A percentile compares a stretch with the other conserved stretches of the same genome.
phyloP scores from a whole-genome alignment of 2,888 invertebrate genomes.

The Physocephala rufipes region DNA sequence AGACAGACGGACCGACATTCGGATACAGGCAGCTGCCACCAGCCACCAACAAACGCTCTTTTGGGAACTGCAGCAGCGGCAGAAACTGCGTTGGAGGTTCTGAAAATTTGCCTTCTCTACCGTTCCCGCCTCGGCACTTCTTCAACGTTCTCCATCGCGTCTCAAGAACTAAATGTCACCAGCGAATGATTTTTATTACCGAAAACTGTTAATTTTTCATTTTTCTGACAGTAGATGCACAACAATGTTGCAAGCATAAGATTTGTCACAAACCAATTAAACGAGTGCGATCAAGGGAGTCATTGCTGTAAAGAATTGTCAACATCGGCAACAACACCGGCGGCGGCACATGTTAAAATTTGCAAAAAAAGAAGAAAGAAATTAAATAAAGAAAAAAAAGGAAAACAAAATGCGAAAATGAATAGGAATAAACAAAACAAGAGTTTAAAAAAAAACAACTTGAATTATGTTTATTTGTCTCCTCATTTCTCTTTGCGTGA shows the following conservation, averaged over 20 bases:
- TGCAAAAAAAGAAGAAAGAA: too few relatives aligned
- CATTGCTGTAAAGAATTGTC: conserved; percentile 8
- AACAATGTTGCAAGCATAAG: conserved; percentile 10
- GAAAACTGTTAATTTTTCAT: conserved; percentile 19
- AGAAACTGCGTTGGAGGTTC: conserved; percentile 12
- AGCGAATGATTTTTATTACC: conserved; percentile 14
- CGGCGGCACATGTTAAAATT: too few relatives aligned
- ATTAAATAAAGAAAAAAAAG: too few relatives aligned
- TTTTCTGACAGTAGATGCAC: conserved; percentile 3
- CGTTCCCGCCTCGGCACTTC: too few relatives aligned
- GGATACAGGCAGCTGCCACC: too few relatives aligned
- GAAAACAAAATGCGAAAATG: neutral
- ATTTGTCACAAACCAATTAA: conserved; percentile 8
- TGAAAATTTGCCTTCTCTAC: neutral
- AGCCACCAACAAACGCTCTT: too few relatives aligned
- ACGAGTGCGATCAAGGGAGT: neutral
- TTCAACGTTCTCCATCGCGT: too few relatives aligned
- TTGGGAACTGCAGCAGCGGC: neutral
- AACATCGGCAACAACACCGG: neutral
- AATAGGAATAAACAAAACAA: neutral
- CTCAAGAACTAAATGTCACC: neutral
- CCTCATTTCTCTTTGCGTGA: neutral
- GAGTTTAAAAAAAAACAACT: neutral
- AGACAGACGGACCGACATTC: too few relatives aligned
- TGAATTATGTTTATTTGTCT: neutral